phyloP scores from a whole-genome alignment of 2,888 invertebrate species.

The Steinernema carpocapsae region DNA sequence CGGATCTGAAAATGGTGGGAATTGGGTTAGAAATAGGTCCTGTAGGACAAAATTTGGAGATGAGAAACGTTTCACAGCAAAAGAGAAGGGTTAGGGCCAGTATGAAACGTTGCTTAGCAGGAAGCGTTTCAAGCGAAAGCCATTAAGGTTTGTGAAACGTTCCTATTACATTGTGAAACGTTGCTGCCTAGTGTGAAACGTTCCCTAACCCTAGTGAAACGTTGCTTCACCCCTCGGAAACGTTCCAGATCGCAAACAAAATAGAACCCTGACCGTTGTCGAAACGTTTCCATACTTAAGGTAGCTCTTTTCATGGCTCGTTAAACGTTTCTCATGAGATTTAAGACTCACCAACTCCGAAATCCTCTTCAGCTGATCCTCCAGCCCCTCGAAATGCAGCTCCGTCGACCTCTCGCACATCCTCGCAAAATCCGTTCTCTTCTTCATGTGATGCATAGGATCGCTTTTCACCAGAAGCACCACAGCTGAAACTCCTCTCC shows the following conservation, averaged over 20 bases:
- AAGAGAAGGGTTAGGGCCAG: too few species aligned
- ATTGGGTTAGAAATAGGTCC: not conserved
- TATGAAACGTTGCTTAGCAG: too few species aligned
- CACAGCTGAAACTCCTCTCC: slow-evolving; percentile 84
- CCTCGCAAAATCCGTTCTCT: slow-evolving; percentile 74
- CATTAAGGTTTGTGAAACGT: too few species aligned
- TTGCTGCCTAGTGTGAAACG: too few species aligned
- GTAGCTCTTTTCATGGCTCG: too few species aligned
- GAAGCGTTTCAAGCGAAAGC: too few species aligned
- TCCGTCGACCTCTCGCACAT: slow-evolving; percentile 84
- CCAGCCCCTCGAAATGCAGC: slow-evolving; percentile 88
- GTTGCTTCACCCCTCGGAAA: too few species aligned
- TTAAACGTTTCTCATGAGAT: too few species aligned
- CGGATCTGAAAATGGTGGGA: not conserved
- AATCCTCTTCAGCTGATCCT: slow-evolving; percentile 78
- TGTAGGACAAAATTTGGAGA: not conserved
- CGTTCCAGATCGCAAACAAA: not conserved
- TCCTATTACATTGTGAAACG: not conserved
- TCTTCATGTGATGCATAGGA: slow-evolving; percentile 73
- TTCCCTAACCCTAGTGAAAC: too few species aligned
- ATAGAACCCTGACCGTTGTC: too few species aligned
- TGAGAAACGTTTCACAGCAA: too few species aligned
- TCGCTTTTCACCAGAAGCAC: slow-evolving; percentile 79
- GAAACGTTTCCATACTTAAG: too few species aligned
- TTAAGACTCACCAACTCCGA: slow-evolving; percentile 38